Conservation (phyloP, 2,113 vertebrate genomes). For the Symphodus melops region DNA sequence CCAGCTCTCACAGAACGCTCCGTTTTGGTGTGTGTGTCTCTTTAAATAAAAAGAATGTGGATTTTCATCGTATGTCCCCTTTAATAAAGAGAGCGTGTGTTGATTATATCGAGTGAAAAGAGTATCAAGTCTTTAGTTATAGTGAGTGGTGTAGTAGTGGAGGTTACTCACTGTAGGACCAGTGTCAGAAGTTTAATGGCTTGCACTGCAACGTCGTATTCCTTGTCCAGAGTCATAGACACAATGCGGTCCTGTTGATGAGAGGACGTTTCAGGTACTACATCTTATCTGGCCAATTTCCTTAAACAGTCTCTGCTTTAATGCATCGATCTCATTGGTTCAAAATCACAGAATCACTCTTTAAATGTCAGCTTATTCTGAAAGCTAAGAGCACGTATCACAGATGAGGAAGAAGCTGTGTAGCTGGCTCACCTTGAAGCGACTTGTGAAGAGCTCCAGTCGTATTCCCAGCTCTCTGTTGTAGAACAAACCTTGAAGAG, state of each 20-base stretch:
- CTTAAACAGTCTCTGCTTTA: not conserved
- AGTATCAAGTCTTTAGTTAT: not conserved
- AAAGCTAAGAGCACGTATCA: not conserved
- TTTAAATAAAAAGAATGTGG: too few species aligned
- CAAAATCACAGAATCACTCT: not conserved
- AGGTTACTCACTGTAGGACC: conserved; percentile 93
- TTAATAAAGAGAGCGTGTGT: not conserved
- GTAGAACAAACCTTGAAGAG: conserved; percentile 95
- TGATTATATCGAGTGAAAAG: not conserved
- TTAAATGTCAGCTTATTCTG: not conserved
- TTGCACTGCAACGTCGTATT: conserved; percentile 98
- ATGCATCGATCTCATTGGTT: not conserved
- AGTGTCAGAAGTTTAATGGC: conserved; percentile 98
- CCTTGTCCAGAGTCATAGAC: conserved; percentile 98
- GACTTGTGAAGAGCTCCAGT: conserved; percentile 97
- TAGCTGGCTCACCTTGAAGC: conserved; percentile 89
- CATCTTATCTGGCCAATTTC: not conserved
- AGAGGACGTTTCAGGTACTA: conserved; percentile 23
- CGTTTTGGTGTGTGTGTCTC: too few species aligned
- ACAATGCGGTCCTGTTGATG: conserved; percentile 93
- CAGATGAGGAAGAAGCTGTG: not conserved
- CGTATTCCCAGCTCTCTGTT: conserved; percentile 94
- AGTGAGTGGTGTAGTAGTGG: not conserved
- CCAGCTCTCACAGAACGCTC: too few species aligned
- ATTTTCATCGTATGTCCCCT: not conserved